Base-by-base conservation (phyloP, 2,797 vertebrate species). In the Gadopsis marmoratus region DNA sequence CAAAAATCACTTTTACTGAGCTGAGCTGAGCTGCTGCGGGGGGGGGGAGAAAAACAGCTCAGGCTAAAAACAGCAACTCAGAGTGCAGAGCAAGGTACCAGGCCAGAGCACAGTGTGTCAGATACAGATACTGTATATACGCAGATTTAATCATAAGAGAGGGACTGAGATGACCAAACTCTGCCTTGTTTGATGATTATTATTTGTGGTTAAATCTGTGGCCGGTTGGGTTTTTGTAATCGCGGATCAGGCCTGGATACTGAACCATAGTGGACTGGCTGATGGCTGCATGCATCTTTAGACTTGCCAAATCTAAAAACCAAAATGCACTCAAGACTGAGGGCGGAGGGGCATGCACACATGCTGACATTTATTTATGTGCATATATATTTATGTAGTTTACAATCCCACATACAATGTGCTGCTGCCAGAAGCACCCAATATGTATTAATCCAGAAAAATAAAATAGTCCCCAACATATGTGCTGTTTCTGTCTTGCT, bases 1-100 rank as follows among this genome's bases (percentile, higher is more conserved):
- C 56, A 55, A 78, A 81, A 73, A 78, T 76, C 37, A 58, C 79
- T 81, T 79, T 86, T 79, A 63, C n/a, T n/a, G n/a, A n/a, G n/a
- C 78, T 56, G 45, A 84, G 56, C 31, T 4, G 54, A 43, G 62
- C 83, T 69, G 66, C 73, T 69, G 76, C 19, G n/a, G n/a, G n/a
- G 59, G 48, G 76, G 72, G 43, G 35, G 62, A 79, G 69, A 77
- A 73, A 89, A 87, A 79, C 58, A 77, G 23, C 17, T 71, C 56
- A 1, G 68, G 35, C 53, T 63, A 26, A 78, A 76, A 79, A 48
- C 51, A 60, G 66, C 23, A 63, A 5, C 37, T 43, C 4, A 37
- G 41, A 17, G 11, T 0, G 33, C 43, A 39, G 78, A 79, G 58
- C 39, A 16, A 56, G 63, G 71, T 10, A 0, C 35, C 19, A 21